Evolutionary conservation across 2,888 invertebrate genomes (phyloP), one percentile per base, ranked within the genome.

Genomic region (Scaptomyza reducta): DNA sequence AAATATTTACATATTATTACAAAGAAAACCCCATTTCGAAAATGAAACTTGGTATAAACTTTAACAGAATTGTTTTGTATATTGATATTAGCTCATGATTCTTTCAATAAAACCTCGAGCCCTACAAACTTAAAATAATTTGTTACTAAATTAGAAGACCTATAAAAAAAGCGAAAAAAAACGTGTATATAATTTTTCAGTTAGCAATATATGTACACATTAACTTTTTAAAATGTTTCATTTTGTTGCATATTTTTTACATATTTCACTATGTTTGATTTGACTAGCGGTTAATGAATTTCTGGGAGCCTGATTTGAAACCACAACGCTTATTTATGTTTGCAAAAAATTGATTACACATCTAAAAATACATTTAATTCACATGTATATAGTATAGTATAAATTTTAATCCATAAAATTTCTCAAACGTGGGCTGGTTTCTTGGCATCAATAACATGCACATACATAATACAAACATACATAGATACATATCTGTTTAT

Each of bases 351-450:
- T 33, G 6, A 40, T 74, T 86, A 68, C 51, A 70, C 53, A 61
- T 83, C 80, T 86, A 86, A 85, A 79, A 80, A 86, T 83, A 83
- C 73, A 86, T 83, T 65, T 60, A 81, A 64, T 77, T 86, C 72
- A 86, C 73, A 83, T 65, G 70, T 64, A 68, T 25, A 38, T 35
- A 14, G 35, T 42, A 22, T n/a, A 13, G 40, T 38, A 61, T 58
- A 70, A 53, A 54, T 73, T 76, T 51, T 42, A 63, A 71, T 70
- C 64, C 51, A 57, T 59, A 50, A 70, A 69, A 72, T 50, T 67
- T 50, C 33, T 70, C 55, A 66, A 40, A 77, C 72, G 74, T 86
- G 77, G 74, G 66, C 62, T 72, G 83, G 59, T 74, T 79, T 79
- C 69, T 86, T 86, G 85, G 82, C 76, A 79, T 81, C 57, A 78